These are phyloP conservation scores for Cryptophagus acutangulus DNA, from an alignment of 2,888 invertebrate species.

Conservation along the genomic window DNA sequence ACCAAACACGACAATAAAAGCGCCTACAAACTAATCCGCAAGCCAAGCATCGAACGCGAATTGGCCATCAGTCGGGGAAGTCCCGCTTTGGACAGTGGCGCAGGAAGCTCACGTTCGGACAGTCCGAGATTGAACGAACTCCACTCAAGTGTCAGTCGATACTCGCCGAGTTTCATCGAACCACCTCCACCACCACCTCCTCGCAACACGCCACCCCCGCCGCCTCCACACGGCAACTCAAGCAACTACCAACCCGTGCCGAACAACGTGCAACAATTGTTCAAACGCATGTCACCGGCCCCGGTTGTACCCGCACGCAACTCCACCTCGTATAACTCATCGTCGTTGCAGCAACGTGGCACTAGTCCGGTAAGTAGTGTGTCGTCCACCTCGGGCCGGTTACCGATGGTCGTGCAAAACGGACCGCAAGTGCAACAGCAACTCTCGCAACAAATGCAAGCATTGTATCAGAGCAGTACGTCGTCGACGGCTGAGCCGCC, in stretches of 20 bases:
- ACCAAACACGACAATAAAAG: constrained; percentile 33
- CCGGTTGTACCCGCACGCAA: constrained; percentile 64
- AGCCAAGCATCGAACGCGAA: constrained; percentile 84
- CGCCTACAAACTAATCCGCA: constrained; percentile 64
- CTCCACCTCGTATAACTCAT: constrained; percentile 53
- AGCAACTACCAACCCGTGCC: constrained; percentile 55
- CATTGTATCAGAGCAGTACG: constrained; percentile 64
- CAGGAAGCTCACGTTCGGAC: constrained; percentile 84
- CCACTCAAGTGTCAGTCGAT: constrained; percentile 59
- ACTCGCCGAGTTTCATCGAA: constrained; percentile 62
- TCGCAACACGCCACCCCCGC: constrained; percentile 62
- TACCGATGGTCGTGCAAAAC: constrained; percentile 78
- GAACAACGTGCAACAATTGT: constrained; percentile 63
- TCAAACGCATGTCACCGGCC: constrained; percentile 73
- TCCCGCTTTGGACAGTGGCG: constrained; percentile 82
- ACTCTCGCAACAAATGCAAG: constrained; percentile 83
- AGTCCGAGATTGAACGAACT: constrained; percentile 70
- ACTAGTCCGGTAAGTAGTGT: constrained; percentile 65
- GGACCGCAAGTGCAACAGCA: constrained; percentile 78
- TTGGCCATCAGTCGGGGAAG: constrained; percentile 72
- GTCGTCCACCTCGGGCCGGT: constrained; percentile 45
- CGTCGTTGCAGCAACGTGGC: constrained; percentile 35
- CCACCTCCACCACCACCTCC: constrained; percentile 54
- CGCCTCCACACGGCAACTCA: constrained; percentile 55
- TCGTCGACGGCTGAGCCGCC: constrained; percentile 60